Conservation (phyloP, 2,797 vertebrate species). For the Avahi laniger region DNA sequence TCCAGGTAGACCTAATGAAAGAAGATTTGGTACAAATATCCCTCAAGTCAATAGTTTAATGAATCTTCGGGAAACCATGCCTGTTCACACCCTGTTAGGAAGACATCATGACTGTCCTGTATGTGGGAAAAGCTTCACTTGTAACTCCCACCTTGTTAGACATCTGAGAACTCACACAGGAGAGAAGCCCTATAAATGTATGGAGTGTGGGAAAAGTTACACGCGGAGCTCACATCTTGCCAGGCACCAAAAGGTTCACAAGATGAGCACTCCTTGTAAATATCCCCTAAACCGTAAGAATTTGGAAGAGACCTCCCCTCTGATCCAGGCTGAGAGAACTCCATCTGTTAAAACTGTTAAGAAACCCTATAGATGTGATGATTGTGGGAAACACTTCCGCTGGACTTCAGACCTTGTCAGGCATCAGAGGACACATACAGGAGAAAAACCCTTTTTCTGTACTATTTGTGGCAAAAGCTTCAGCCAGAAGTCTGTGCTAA, state of each 20-base stretch:
- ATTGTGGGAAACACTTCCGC: constrained; percentile 77
- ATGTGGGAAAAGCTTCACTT: constrained; percentile 61
- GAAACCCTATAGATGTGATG: constrained; percentile 69
- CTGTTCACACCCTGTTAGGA: not conserved
- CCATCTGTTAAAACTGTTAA: constrained; percentile 56
- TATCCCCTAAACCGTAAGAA: constrained; percentile 55
- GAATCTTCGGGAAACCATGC: not conserved
- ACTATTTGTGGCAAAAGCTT: constrained; percentile 76
- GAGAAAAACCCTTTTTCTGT: constrained; percentile 78
- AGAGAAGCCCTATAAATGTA: constrained; percentile 80
- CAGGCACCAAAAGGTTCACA: constrained; percentile 81
- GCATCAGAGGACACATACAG: constrained; percentile 77
- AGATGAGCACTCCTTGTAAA: constrained; percentile 15
- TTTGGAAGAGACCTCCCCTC: not conserved
- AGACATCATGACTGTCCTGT: constrained; percentile 64
- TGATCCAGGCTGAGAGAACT: constrained; percentile 19
- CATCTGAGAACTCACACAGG: constrained; percentile 81
- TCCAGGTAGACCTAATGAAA: constrained; percentile 52
- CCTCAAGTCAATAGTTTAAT: constrained; percentile 53
- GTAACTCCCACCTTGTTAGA: constrained; percentile 78
- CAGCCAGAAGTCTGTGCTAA: constrained; percentile 79
- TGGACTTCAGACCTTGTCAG: constrained; percentile 78
- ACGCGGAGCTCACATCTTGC: constrained; percentile 81
- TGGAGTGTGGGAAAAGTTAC: constrained; percentile 80
- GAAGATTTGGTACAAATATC: constrained; percentile 41